Evolutionary conservation across 2,113 vertebrate genomes (phyloP).

Genomic region (Falco punctatus): DNA sequence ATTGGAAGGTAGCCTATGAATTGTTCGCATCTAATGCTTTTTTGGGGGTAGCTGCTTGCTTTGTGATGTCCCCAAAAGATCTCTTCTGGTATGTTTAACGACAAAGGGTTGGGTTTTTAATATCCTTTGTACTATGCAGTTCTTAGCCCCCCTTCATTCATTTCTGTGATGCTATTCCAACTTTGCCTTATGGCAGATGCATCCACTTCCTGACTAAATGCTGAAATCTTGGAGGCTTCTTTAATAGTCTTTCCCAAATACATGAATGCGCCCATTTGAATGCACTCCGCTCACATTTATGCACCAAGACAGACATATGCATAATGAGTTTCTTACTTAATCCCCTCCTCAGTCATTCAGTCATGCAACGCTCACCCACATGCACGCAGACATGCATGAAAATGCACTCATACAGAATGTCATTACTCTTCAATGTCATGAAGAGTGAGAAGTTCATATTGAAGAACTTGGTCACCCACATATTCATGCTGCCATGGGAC

Average conservation of each 20-base stretch:
- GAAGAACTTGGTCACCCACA: not conserved
- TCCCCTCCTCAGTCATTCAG: not conserved
- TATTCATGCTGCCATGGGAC: not conserved
- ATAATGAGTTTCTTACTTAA: not conserved
- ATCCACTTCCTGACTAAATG: not conserved
- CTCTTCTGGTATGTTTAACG: not conserved
- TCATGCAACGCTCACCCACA: not conserved
- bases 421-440: not conserved
- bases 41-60: conserved; percentile 34
- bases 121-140: not conserved
- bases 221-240: not conserved
- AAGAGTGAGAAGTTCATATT: not conserved
- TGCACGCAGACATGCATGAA: not conserved
- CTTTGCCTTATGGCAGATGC: not conserved
- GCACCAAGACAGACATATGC: not conserved
- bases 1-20: not conserved
- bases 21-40: not conserved
- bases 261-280: not conserved
- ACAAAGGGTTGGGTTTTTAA: not conserved
- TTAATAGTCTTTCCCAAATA: not conserved
- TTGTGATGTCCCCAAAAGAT: conserved; percentile 1
- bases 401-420: not conserved
- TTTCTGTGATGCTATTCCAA: conserved; percentile 12
- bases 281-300: not conserved
- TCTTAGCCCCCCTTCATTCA: not conserved